Evolutionary conservation across 2,888 invertebrate species (phyloP), one percentile per base, ranked within the genome.

Genomic region (Amblyjoppa proteus): DNA sequence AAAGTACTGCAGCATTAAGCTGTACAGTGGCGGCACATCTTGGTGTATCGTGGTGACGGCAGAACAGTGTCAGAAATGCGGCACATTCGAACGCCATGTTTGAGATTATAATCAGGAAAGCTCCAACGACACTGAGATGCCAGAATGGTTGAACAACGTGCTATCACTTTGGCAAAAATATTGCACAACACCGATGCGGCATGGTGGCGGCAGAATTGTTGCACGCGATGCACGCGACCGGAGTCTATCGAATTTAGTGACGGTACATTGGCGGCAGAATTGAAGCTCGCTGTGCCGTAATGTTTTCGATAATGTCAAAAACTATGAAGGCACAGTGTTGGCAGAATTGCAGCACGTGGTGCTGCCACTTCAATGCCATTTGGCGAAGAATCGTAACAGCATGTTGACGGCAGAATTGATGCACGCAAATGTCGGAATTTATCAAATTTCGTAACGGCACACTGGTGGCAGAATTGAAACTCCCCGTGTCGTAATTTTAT

Each of bases 1-100:
- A 9, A 74, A 31, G 74, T 74, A 74, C 74, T 74, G 56, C 74
- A 74, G 56, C 74, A 74, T 56, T 9, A 31, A 74, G 74, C 74
- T 74, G 31, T 56, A 58, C 1, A 56, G 53, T 74, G 56, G 28
- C 74, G 56, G 58, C 56, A 74, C 34, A 28, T 25, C 53, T 56
- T 53, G 74, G 28, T 34, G 16, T 53, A 25, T 4, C 61, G 7
- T 31, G 20, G 13, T 74, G 56, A 41, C 74, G 45, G 31, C 74
- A 74, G 20, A 16, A 74, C 20, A 73, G 73, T 51, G 53, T 28
- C 73, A 73, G n/a, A 53, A 73, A 73, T 31, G 74, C 74, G 56
- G 74, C 74, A 74, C 3, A 11, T 56, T 41, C 41, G 16, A 74
- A 74, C 74, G 11, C 20, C 34, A 51, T 16, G 56, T 53, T 74